A percentile compares a stretch with the other conserved stretches of the same genome.
Evolutionary conservation across 1,140 invertebrate genomes (phyloP).

Genomic region (Meloidogyne floridensis): DNA sequence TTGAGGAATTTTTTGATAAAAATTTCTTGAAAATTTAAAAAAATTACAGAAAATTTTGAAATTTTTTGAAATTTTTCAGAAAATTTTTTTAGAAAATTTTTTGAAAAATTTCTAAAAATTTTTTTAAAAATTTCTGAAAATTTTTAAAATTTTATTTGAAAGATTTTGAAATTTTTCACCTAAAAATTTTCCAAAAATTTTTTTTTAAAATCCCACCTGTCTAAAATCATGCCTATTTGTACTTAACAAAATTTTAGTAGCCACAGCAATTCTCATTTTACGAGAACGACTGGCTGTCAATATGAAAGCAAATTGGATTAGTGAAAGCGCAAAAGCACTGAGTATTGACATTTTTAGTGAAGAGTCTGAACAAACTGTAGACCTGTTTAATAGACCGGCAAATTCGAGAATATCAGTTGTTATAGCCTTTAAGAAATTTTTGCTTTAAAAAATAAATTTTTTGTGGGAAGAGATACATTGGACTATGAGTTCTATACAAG

Average conservation of each 20-base stretch:
- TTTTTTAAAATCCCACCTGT: conserved; percentile 37
- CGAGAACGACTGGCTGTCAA: conserved; percentile 58
- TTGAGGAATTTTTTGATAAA: no score
- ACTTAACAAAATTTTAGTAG: conserved; percentile 54
- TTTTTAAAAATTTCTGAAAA: neutral
- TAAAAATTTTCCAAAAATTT: neutral
- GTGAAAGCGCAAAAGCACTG: conserved; percentile 61
- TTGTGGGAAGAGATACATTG: neutral
- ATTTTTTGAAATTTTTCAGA: conserved; percentile 14
- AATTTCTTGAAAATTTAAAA: no score
- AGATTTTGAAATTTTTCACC: neutral
- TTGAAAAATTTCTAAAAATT: no score
- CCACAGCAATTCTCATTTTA: conserved; percentile 63
- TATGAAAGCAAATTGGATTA: conserved; percentile 64
- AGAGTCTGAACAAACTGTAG: conserved; percentile 50
- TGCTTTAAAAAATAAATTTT: neutral
- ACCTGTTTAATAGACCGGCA: conserved; percentile 81
- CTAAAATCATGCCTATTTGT: conserved; percentile 40
- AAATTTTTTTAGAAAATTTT: neutral
- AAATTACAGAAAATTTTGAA: neutral
- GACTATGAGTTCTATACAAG: no score
- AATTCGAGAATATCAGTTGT: conserved; percentile 94
- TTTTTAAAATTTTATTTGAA: conserved; percentile 13
- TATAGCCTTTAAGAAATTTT: conserved; percentile 51
- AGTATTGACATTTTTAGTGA: conserved; percentile 58